phyloP scores from a whole-genome alignment of 2,888 invertebrate species.

The Druceiella hillmani region DNA sequence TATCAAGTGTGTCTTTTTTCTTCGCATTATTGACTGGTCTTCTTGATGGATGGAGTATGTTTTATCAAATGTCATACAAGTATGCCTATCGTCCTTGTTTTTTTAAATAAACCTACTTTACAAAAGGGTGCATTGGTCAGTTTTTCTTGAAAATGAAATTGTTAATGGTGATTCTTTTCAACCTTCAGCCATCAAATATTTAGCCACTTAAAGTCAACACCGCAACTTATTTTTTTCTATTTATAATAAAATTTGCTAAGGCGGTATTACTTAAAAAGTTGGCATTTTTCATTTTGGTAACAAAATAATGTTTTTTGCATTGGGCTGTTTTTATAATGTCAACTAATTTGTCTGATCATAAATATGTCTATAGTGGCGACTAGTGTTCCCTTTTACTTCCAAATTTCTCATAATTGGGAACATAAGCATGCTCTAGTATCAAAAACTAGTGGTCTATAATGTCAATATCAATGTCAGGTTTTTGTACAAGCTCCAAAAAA shows the following conservation, averaged over 20 bases:
- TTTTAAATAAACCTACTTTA: too few relatives aligned
- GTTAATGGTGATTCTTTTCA: conserved; percentile 14
- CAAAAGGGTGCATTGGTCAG: too few relatives aligned
- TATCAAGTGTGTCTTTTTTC: too few relatives aligned
- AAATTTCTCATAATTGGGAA: conserved; percentile 18
- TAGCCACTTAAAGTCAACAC: conserved; percentile 17
- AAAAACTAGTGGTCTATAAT: conserved; percentile 20
- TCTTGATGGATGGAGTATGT: too few relatives aligned
- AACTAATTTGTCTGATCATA: conserved; percentile 13
- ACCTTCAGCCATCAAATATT: conserved; percentile 20
- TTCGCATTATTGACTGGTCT: too few relatives aligned
- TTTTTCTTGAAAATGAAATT: too few relatives aligned
- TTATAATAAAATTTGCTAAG: conserved; percentile 16
- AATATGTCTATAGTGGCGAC: conserved; percentile 5
- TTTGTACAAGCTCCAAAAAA: conserved; percentile 21
- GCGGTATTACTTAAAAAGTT: conserved; percentile 13
- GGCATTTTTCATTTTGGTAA: conserved; percentile 15
- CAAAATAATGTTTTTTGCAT: conserved; percentile 15
- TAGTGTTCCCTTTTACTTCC: conserved; percentile 3
- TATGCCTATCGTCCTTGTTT: too few relatives aligned
- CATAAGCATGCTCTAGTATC: conserved; percentile 16
- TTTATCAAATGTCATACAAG: too few relatives aligned
- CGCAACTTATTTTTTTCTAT: conserved; percentile 16
- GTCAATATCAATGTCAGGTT: conserved; percentile 12
- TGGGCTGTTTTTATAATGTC: conserved; percentile 15